Conservation (phyloP, 2,113 vertebrate species). For the Neotragus moschatus region DNA sequence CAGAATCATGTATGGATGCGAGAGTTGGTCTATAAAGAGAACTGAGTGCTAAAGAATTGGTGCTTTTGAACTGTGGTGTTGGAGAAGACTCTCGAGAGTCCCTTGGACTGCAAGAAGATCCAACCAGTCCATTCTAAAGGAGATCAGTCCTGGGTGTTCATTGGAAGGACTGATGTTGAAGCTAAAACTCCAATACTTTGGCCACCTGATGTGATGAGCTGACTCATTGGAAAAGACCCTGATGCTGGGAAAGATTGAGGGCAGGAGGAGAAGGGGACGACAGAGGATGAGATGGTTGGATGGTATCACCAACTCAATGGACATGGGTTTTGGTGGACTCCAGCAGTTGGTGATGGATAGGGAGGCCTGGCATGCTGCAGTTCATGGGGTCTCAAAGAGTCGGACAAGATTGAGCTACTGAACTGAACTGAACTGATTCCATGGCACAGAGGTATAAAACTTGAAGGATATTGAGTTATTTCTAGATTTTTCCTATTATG, state of each 20-base stretch:
- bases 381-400: neutral
- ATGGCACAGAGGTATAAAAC: neutral
- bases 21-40: neutral
- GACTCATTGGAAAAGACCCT: neutral
- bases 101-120: neutral
- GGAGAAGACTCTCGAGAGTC: neutral
- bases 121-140: neutral
- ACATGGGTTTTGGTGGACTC: neutral
- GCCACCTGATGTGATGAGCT: neutral
- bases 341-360: neutral
- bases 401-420: fast-evolving
- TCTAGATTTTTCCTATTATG: neutral
- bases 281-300: neutral
- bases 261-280: neutral
- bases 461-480: neutral
- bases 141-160: neutral
- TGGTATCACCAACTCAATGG: neutral
- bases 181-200: neutral
- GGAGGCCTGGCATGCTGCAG: neutral
- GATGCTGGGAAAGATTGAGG: neutral
- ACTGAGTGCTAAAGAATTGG: neutral
- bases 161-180: neutral
- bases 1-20: neutral
- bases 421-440: neutral
- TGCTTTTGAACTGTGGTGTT: neutral